These are phyloP conservation scores for Murina feae DNA, from an alignment of 2,113 vertebrate species.

Conservation along the genomic window DNA sequence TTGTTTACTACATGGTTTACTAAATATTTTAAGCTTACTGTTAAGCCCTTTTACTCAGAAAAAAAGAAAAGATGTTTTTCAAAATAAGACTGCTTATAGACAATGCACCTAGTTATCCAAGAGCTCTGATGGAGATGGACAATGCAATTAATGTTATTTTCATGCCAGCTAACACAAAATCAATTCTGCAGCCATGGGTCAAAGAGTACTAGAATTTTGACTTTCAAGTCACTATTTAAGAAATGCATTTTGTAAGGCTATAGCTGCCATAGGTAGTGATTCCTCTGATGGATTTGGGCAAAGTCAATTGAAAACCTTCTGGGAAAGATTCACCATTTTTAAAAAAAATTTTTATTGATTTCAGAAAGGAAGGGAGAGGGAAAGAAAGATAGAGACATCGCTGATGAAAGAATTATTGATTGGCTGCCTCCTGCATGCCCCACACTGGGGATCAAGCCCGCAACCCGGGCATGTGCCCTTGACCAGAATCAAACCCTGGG, in stretches of 20 bases:
- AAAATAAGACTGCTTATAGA: background rate
- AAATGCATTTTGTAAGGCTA: background rate
- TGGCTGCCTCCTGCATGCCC: too few relatives aligned
- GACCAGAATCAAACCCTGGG: too few relatives aligned
- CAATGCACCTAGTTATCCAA: background rate
- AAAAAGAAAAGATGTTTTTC: background rate
- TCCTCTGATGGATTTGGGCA: background rate
- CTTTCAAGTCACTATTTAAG: background rate
- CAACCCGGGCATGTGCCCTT: too few relatives aligned
- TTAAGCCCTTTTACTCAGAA: background rate
- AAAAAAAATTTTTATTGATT: too few relatives aligned
- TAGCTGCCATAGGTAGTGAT: background rate
- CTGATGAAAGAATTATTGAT: too few relatives aligned
- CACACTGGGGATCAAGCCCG: too few relatives aligned
- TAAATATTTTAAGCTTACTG: background rate
- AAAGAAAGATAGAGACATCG: too few relatives aligned
- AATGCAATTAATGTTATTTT: background rate
- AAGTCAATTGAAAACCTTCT: background rate
- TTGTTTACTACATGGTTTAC: background rate
- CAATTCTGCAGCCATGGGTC: background rate
- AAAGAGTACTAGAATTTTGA: background rate
- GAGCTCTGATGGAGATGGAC: background rate
- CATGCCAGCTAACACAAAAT: background rate
- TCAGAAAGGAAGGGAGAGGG: too few relatives aligned
- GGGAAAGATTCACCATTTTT: background rate